Evolutionary conservation across 2,113 vertebrate species (phyloP), one percentile per base, ranked within the genome.

Genomic region (Gymnorhina tibicen): DNA sequence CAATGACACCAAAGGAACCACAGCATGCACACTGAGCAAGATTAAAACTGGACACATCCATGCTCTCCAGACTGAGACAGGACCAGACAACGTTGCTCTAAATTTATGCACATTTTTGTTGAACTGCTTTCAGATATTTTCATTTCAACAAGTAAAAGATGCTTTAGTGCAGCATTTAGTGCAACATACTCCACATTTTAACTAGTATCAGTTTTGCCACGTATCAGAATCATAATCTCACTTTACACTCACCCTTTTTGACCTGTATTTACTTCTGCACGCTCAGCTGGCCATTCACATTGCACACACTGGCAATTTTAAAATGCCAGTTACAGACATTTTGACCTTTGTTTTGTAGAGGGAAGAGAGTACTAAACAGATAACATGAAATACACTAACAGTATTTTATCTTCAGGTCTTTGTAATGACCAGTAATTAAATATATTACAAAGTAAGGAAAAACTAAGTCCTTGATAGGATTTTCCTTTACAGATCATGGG

Each of bases 191-290:
- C 46, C 41, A 9, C 9, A 30, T 42, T 85, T 85, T 52, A 77
- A 46, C 13, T n/a, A 9, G 13, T 3, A 53, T 28, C 37, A 41
- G 33, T 66, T 91, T 74, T 56, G 50, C 32, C 53, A 33, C 1
- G 6, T 22, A 59, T 39, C 33, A 49, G 69, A 84, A 37, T 39
- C 52, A 69, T 17, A 3, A 82, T 87, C 85, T 94, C 91, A 97
- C 75, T 95, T 94, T 76, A 97, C 91, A 95, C 81, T 95, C 85
- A 76, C 95, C 87, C 46, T 42, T 97, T 95, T 85, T 98, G 95
- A 98, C 97, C 97, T 97, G 92, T 97, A 97, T 95, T 96, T 96
- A 97, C 97, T 98, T 98, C 96, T 98, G 97, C 93, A 88, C 92
- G 75, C 95, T 97, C 96, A 92, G 88, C 95, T 98, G 97, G 96